A percentile compares a stretch with the other conserved stretches of the same genome.
phyloP scores from a whole-genome alignment of 2,797 vertebrate species.

The Mormyrops attenuatus region DNA sequence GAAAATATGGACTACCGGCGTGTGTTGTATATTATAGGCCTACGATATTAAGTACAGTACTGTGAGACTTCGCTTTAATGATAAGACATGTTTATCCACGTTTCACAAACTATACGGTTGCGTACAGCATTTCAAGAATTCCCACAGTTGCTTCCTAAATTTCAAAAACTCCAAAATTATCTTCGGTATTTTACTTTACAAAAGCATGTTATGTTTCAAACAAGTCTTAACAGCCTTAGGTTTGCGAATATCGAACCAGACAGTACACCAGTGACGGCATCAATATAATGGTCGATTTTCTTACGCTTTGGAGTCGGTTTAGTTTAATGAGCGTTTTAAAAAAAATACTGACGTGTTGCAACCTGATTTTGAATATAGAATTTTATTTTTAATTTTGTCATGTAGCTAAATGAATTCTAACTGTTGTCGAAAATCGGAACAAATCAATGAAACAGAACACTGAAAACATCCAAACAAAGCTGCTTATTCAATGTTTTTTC shows the following conservation, averaged over 20 bases:
- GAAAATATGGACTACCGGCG: neutral
- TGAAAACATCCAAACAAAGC: neutral
- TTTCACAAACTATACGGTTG: neutral
- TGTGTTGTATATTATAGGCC: neutral
- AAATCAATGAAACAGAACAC: neutral
- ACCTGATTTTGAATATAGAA: neutral
- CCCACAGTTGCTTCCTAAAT: neutral
- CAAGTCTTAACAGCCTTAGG: neutral
- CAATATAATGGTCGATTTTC: neutral
- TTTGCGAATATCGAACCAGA: neutral
- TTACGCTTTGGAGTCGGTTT: neutral
- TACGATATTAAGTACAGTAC: neutral
- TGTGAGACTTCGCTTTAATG: neutral
- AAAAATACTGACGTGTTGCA: neutral
- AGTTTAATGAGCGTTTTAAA: neutral
- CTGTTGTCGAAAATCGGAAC: neutral
- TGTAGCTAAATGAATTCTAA: neutral
- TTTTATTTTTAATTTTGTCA: neutral
- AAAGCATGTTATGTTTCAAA: neutral
- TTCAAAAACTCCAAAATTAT: neutral
- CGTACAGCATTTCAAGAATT: slow-evolving; percentile 1
- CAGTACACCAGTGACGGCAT: neutral
- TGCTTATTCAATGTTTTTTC: neutral
- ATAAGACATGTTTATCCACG: neutral
- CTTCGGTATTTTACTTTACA: neutral